Percentiles rank a stretch among this genome's conserved stretches.
Conservation (phyloP, 35 echinoderm and acorn worm species). For the Ophioderma brevispina region DNA sequence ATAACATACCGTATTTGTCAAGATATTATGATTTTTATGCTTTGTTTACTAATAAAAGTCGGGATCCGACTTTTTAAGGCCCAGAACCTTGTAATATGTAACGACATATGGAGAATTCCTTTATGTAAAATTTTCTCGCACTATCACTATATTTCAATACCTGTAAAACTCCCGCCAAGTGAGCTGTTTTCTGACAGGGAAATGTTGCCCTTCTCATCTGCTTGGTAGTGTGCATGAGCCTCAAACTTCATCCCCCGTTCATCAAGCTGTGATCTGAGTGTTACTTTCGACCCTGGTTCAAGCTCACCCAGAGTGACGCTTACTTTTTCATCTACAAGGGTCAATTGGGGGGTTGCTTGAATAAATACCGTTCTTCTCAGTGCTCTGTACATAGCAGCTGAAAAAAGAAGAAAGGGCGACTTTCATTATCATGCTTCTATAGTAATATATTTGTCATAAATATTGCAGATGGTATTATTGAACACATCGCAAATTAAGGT, state of each 20-base stretch:
- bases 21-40: too few species aligned
- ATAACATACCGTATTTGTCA: too few species aligned
- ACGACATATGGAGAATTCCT: not conserved
- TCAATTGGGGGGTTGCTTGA: not conserved
- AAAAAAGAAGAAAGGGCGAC: too few species aligned
- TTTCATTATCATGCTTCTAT: too few species aligned
- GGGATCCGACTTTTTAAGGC: too few species aligned
- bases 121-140: not conserved
- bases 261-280: not conserved
- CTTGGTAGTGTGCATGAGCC: constrained; percentile 23
- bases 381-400: too few species aligned
- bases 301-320: not conserved
- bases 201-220: not conserved
- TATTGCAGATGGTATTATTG: too few species aligned
- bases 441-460: too few species aligned
- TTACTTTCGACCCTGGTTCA: not conserved
- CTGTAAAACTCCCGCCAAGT: not conserved
- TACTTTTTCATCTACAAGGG: not conserved
- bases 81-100: not conserved
- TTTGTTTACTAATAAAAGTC: too few species aligned
- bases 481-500: too few species aligned
- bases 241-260: constrained; percentile 17
- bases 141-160: not conserved
- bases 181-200: constrained; percentile 14
- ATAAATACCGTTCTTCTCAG: too few species aligned